phyloP scores from a whole-genome alignment of 1,140 invertebrate species.

The Nylanderia fulva region DNA sequence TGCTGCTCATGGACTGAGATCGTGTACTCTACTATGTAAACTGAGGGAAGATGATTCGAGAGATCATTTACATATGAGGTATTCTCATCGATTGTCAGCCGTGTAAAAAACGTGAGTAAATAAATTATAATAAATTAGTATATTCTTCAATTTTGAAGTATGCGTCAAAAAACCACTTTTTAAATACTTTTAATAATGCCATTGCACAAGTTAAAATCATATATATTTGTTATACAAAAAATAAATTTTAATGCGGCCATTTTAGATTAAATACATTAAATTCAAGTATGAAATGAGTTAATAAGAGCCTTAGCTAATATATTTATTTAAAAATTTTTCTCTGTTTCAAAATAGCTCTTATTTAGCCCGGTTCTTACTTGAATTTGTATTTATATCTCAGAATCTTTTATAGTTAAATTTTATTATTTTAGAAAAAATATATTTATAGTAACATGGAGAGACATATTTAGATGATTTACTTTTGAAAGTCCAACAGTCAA shows the following conservation, averaged over 20 bases:
- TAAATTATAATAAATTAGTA: background rate
- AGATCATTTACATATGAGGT: background rate
- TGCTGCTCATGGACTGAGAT: constrained; percentile 80
- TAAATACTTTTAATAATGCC: background rate
- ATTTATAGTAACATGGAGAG: background rate
- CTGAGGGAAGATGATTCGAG: constrained; percentile 57
- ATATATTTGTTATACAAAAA: background rate
- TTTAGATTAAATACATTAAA: background rate
- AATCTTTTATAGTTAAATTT: no score
- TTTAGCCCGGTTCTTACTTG: no score
- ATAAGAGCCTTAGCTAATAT: no score
- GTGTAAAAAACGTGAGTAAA: constrained; percentile 1
- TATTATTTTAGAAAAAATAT: background rate
- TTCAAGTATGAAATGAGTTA: no score
- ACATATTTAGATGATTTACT: background rate
- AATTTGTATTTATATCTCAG: no score
- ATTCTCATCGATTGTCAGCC: no score
- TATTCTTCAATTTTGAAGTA: background rate
- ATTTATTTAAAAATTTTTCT: no score
- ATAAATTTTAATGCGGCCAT: background rate
- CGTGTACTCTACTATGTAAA: constrained; percentile 79
- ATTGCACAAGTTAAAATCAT: background rate
- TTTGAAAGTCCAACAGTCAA: background rate
- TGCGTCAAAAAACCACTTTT: background rate
- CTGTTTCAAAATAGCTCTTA: no score